A percentile compares a stretch with the other conserved stretches of the same genome.
phyloP scores from a whole-genome alignment of 2,888 invertebrate species.

The Drosophila limbata region DNA sequence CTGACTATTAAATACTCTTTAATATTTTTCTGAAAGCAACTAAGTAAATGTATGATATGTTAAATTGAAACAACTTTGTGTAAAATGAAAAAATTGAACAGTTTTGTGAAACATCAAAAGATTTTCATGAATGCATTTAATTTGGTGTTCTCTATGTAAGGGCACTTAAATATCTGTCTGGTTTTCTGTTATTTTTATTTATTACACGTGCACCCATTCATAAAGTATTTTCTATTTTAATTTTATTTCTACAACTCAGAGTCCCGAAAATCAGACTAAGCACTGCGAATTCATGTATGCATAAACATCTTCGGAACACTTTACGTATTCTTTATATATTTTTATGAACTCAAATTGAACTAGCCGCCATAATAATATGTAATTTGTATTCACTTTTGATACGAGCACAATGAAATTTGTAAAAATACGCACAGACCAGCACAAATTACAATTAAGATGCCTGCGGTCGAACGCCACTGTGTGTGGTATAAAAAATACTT shows the following conservation, averaged over 20 bases:
- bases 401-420: slow-evolving; percentile 42
- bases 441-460: slow-evolving; percentile 33
- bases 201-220: slow-evolving; percentile 51
- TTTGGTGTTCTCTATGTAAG: background rate
- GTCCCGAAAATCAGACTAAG: slow-evolving; percentile 5
- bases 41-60: background rate
- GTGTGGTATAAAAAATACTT: slow-evolving; percentile 6
- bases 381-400: slow-evolving; percentile 62
- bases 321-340: slow-evolving; percentile 49
- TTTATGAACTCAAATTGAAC: slow-evolving; percentile 42
- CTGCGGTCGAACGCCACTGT: slow-evolving; percentile 20
- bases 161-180: background rate
- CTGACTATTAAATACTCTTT: background rate
- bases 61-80: background rate
- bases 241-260: slow-evolving; percentile 29
- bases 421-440: slow-evolving; percentile 11
- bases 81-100: background rate
- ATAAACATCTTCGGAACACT: slow-evolving; percentile 27
- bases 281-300: slow-evolving; percentile 42
- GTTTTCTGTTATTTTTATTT: background rate
- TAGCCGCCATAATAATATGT: slow-evolving; percentile 53
- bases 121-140: background rate
- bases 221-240: slow-evolving; percentile 45
- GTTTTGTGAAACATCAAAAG: background rate
- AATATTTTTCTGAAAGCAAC: background rate